Evolutionary conservation across 1,140 invertebrate species (phyloP), one percentile per base, ranked within the genome.

Genomic region (Plodia interpunctella): DNA sequence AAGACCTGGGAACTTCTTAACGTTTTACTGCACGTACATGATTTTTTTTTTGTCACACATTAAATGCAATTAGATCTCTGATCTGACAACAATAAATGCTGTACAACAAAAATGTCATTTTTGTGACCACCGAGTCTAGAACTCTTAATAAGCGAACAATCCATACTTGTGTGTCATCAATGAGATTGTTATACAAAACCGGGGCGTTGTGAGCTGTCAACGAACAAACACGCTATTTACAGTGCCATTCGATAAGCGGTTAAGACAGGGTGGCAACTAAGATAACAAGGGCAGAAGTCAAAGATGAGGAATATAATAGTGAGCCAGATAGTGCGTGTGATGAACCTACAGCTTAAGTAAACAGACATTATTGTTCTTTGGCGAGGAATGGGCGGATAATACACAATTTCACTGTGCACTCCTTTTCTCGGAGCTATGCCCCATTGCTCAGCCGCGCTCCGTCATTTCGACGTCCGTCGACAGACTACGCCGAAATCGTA

Each of bases 281-380:
- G 81, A 83, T 82, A 87, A 58, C 28, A 55, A 64, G 83, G 75
- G 66, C 76, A 87, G 80, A 76, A 72, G 80, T 74, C 78, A 82
- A 84, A 81, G 80, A 86, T 86, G 83, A 74, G 70, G 68, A 73
- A 77, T 76, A 68, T 68, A 63, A 74, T 15, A 76, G 66, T 71
- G 61, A 60, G 54, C 74, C 70, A 72, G 70, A 80, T 80, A 77
- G 70, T 68, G 65, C 64, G 71, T 74, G 70, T 87, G 78, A 77
- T 84, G 77, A 83, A 86, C 80, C 79, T 80, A 44, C 13, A 63
- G 51, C 54, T 60, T 55, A 52, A 63, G 70, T 76, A 82, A 80
- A 78, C 75, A 81, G 65, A 51, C 28, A 5, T 4, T 52, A 20
- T 21, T 25, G 50, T 25, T 15, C 15, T 20, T 52, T n/a, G n/a